Evolutionary conservation across 2,113 vertebrate species (phyloP).

Genomic region (Prinia subflava): DNA sequence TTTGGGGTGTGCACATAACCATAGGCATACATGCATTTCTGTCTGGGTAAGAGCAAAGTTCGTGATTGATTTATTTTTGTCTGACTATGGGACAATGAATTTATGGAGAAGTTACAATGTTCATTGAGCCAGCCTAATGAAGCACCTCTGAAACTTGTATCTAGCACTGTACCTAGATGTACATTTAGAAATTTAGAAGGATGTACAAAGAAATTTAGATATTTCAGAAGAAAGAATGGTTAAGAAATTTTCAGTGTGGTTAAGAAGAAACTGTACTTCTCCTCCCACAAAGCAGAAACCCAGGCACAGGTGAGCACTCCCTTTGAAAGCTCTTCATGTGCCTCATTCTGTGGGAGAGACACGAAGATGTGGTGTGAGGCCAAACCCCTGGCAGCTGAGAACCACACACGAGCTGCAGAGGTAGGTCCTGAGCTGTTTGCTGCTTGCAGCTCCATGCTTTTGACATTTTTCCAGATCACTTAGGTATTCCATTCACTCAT

Average conservation of each 20-base stretch:
- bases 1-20: background rate
- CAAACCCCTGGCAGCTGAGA: background rate
- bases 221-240: background rate
- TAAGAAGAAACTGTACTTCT: background rate
- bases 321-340: background rate
- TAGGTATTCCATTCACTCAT: background rate
- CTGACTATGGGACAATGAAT: background rate
- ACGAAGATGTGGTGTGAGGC: background rate
- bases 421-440: background rate
- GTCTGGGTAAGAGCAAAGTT: background rate
- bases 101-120: background rate
- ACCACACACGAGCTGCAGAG: background rate
- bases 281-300: background rate
- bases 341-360: background rate
- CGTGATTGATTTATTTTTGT: background rate
- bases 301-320: background rate
- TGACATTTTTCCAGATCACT: background rate
- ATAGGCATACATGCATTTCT: background rate
- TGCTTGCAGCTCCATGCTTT: background rate
- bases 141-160: background rate
- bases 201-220: background rate
- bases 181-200: too few relatives aligned
- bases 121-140: background rate
- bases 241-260: background rate
- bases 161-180: background rate